Percentiles rank a stretch among this genome's conserved stretches.
These are phyloP conservation scores for Hycleus cichorii DNA, from an alignment of 1,140 invertebrate species.

Conservation along the genomic window DNA sequence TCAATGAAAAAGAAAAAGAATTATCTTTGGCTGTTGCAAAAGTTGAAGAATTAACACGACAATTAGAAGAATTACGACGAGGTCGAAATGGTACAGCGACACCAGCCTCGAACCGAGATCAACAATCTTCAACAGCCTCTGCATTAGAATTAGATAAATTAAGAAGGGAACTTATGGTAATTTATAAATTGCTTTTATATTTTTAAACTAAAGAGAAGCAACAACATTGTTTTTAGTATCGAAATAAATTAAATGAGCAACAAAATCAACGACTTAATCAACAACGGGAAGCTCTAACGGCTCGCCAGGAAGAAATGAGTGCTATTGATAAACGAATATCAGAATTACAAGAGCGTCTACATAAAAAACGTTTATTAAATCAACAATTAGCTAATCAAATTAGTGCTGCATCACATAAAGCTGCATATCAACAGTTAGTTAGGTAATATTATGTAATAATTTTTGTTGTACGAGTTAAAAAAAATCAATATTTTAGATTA, in stretches of 20 bases:
- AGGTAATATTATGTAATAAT: slow-evolving; percentile 22
- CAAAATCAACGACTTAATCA: slow-evolving; percentile 80
- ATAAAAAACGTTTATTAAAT: slow-evolving; percentile 79
- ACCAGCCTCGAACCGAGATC: slow-evolving; percentile 30
- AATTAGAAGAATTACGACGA: slow-evolving; percentile 80
- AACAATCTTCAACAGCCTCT: slow-evolving; percentile 53
- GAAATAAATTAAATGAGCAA: slow-evolving; percentile 92
- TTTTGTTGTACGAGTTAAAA: no score
- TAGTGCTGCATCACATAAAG: slow-evolving; percentile 42
- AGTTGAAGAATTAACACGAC: slow-evolving; percentile 88
- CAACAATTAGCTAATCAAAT: slow-evolving; percentile 75
- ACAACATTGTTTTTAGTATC: slow-evolving; percentile 60
- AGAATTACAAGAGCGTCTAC: slow-evolving; percentile 83
- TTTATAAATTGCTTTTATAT: no score
- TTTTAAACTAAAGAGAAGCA: no score
- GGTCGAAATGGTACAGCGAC: slow-evolving; percentile 47
- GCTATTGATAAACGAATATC: slow-evolving; percentile 88
- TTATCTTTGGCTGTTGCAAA: slow-evolving; percentile 88
- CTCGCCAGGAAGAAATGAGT: slow-evolving; percentile 81
- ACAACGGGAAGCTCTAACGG: slow-evolving; percentile 76
- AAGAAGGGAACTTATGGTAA: slow-evolving; percentile 79
- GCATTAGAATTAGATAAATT: slow-evolving; percentile 87
- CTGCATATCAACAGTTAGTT: slow-evolving; percentile 38
- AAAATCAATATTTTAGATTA: slow-evolving; percentile 23
- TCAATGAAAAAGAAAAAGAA: slow-evolving; percentile 97